Base-by-base conservation (phyloP, 2,888 invertebrate species). In the Dorcus parallelipipedus region DNA sequence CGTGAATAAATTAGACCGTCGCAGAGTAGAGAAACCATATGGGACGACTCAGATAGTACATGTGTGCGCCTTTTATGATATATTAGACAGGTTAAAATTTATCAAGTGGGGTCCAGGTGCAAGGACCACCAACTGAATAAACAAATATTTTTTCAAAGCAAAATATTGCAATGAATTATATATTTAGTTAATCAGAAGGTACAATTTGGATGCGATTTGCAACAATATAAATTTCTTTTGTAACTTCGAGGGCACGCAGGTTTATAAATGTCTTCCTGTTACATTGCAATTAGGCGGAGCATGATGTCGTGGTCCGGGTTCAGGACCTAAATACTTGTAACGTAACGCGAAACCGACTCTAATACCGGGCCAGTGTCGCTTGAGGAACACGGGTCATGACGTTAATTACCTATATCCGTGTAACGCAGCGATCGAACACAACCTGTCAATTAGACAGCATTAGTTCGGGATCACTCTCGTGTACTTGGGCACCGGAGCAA, bases 381-480 rank as follows among this genome's bases (percentile, higher is more conserved):
- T 60, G 59, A 64, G 65, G 73, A 75, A 77, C 77, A 76, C 75
- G 76, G 76, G 75, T 76, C 73, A 74, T 76, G 78, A 78, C 78
- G 75, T 77, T 78, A 77, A 78, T 78, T 78, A 78, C 77, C 77
- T 77, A 77, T 76, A 78, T 78, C 77, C 76, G 75, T 76, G 77
- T 77, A 76, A 73, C 73, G 68, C 70, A 66, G 68, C 75, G 73
- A 76, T 76, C 74, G 77, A 75, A 77, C 77, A 77, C 76, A 74
- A 76, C 76, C 78, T 78, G 78, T 78, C 78, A 78, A 78, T 78
- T 78, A 78, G 76, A 76, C 73, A 70, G 78, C 71, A 77, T 78
- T 77, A 78, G 75, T 73, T 52, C 55, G 61, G 66, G 68, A 67
- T 67, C 66, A 61, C 65, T 67, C 68, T 65, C 66, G 54, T 64